A percentile compares a stretch with the other conserved stretches of the same genome.
Evolutionary conservation across 2,113 vertebrate species (phyloP).

Genomic region (Meles meles): DNA sequence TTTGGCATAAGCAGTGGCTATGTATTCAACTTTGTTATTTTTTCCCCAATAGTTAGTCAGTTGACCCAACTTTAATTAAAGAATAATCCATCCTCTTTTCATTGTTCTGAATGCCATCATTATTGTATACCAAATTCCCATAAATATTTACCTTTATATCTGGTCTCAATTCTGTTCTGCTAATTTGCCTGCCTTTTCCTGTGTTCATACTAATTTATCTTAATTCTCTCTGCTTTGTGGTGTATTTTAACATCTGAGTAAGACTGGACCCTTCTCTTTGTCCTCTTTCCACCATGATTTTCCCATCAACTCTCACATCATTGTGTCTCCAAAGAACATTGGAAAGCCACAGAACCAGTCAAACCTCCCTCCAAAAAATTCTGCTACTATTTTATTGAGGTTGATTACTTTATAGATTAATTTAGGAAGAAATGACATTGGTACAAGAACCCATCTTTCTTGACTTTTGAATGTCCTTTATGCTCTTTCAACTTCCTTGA

Average conservation of each 20-base stretch:
- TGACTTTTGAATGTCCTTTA: neutral
- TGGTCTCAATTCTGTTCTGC: neutral
- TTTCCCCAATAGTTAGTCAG: neutral
- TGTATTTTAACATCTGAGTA: neutral
- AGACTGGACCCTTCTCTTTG: neutral
- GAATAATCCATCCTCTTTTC: slow-evolving; percentile 25
- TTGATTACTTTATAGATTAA: neutral
- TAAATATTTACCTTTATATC: slow-evolving; percentile 15
- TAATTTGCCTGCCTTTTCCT: neutral
- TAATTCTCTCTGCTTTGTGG: neutral
- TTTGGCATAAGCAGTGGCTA: slow-evolving; percentile 31
- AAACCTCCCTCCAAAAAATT: neutral
- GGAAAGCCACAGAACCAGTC: neutral
- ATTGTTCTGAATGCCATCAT: slow-evolving; percentile 28
- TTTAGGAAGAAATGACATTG: neutral
- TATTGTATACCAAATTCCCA: slow-evolving; percentile 1
- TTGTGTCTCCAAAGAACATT: neutral
- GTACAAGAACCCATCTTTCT: neutral
- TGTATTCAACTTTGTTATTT: slow-evolving; percentile 29
- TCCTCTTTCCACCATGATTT: neutral
- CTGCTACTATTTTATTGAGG: neutral
- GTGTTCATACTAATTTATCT: neutral
- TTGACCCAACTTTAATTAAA: slow-evolving; percentile 25
- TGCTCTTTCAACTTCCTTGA: neutral
- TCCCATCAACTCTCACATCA: neutral